Evolutionary conservation across 2,888 invertebrate species (phyloP), one percentile per base, ranked within the genome.

Genomic region (Neelides folsomi): DNA sequence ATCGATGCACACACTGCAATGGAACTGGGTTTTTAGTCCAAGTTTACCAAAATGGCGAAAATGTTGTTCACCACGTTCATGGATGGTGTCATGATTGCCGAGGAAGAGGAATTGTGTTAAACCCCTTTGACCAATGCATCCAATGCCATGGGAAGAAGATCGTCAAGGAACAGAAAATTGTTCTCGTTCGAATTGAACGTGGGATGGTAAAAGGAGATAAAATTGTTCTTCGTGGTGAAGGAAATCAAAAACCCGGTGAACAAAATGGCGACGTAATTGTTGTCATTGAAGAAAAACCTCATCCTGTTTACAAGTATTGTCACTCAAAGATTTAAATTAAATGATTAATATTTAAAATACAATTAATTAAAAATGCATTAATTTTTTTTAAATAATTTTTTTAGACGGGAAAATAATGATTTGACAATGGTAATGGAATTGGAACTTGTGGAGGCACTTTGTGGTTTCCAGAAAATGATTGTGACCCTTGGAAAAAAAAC

Each of bases 131-230:
- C 70, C 80, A 88, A 53, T 98, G 97, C 77, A 94, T 92, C 74
- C 78, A 79, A 54, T 98, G 97, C 69, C 79, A 80, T 68, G 97
- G 95, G 12, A 83, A 83, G 59, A 97, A 94, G 68, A 57, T 56
- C 40, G 67, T 72, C 2, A 69, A 72, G 40, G 75, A 76, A 52
- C 70, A 75, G 58, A 77, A 76, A 65, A 72, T 77, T 15, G 66
- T 79, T 34, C 79, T 79, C 66, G 77, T 79, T 35, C 75, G 76
- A 64, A 73, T 78, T 50, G 77, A 77, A 59, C 76, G 76, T 73
- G 93, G 97, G 53, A 95, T 95, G 94, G 77, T 78, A 44, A 93
- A 95, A 70, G 93, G 89, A 1, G 94, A 98, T 70, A 93, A 88
- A 73, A 90, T 98, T 58, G 77, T 83, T 20, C 95, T 95, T 69